Evolutionary conservation across 2,888 invertebrate genomes (phyloP).

Genomic region (Teleogryllus oceanicus): DNA sequence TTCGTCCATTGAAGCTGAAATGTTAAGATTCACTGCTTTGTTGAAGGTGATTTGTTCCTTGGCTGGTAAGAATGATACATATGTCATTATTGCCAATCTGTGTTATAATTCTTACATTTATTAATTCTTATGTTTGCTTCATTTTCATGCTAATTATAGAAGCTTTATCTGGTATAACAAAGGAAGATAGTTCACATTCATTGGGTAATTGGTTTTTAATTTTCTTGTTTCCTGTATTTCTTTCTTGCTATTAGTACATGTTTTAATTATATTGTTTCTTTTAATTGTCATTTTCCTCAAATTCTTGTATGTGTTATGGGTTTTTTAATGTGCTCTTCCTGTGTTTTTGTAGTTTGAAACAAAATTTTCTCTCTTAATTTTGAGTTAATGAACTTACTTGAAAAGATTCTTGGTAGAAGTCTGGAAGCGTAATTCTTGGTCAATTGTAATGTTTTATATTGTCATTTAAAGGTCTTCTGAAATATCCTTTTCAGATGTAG

Average conservation of each 20-base stretch:
- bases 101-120: slow-evolving; percentile 19
- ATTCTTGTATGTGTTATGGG: too few relatives aligned
- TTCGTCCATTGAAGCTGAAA: slow-evolving; percentile 56
- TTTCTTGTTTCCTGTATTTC: too few relatives aligned
- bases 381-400: too few relatives aligned
- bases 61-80: slow-evolving; percentile 47
- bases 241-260: too few relatives aligned
- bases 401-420: too few relatives aligned
- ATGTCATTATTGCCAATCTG: not conserved
- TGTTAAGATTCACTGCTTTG: slow-evolving; percentile 65
- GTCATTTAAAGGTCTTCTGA: not conserved
- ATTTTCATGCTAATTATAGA: not conserved
- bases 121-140: not conserved
- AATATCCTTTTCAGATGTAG: slow-evolving; percentile 44
- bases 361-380: too few relatives aligned
- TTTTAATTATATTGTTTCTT: too few relatives aligned
- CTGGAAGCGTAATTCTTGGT: not conserved
- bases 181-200: too few relatives aligned
- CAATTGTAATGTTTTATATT: slow-evolving; percentile 18
- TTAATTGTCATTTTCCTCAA: too few relatives aligned
- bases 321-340: not conserved
- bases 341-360: not conserved
- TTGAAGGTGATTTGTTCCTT: slow-evolving; percentile 63
- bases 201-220: too few relatives aligned
- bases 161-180: too few relatives aligned